Conservation (phyloP, 1,140 invertebrate genomes). For the Drosophila pectinifera region DNA sequence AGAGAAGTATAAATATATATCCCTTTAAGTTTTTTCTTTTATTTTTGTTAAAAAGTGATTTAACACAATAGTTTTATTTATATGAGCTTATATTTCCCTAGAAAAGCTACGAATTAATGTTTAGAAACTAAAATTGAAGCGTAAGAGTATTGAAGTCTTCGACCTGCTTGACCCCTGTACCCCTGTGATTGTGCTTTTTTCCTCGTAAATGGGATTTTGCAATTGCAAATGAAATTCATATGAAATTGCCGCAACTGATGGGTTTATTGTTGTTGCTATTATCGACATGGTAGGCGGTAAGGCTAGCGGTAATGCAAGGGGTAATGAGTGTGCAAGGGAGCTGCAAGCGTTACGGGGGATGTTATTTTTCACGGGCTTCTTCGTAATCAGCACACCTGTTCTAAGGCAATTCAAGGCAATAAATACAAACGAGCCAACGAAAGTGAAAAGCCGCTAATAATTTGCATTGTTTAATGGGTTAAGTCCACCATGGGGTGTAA, state of each 20-base stretch:
- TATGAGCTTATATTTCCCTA: too few relatives aligned
- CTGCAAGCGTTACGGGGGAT: slow-evolving; percentile 1
- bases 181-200: slow-evolving; percentile 7
- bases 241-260: slow-evolving; percentile 62
- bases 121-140: background rate
- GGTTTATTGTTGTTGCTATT: slow-evolving; percentile 10
- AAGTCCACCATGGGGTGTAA: slow-evolving; percentile 24
- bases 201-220: slow-evolving; percentile 58
- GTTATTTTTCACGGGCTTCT: slow-evolving; percentile 74
- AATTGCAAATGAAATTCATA: slow-evolving; percentile 66
- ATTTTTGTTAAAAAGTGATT: too few relatives aligned
- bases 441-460: slow-evolving; percentile 73
- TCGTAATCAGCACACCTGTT: slow-evolving; percentile 80
- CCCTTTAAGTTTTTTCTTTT: too few relatives aligned
- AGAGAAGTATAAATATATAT: too few relatives aligned
- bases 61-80: too few relatives aligned
- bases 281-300: slow-evolving; percentile 8
- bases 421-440: slow-evolving; percentile 43
- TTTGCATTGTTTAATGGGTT: slow-evolving; percentile 67
- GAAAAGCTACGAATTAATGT: background rate
- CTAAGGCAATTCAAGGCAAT: slow-evolving; percentile 22
- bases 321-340: background rate
- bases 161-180: slow-evolving; percentile 7
- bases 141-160: slow-evolving; percentile 19
- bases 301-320: background rate